These are phyloP conservation scores for Oscheius sp. DNA, from an alignment of 2,888 invertebrate species.

Conservation along the genomic window DNA sequence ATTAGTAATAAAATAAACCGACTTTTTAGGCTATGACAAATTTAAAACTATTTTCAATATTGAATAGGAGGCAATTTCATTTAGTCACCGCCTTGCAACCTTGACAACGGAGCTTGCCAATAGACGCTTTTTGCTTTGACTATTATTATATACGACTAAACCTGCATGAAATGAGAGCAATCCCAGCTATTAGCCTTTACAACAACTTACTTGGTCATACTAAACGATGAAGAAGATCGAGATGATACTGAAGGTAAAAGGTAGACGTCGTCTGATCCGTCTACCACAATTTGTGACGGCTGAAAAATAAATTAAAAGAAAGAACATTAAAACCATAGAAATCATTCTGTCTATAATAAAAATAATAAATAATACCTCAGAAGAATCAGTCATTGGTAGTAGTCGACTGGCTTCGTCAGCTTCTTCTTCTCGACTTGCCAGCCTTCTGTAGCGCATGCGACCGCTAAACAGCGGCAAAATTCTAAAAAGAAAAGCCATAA, in stretches of 20 bases:
- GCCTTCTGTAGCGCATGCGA: conserved; percentile 62
- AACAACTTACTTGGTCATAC: conserved; percentile 54
- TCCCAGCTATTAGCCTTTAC: not conserved
- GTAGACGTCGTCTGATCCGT: conserved; percentile 67
- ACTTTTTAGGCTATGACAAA: not conserved
- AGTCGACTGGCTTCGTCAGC: conserved; percentile 52
- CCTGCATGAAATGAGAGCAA: not conserved
- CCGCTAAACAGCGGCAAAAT: conserved; percentile 25
- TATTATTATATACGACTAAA: not conserved
- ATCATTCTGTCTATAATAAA: not conserved
- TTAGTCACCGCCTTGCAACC: conserved; percentile 4
- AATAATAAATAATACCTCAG: conserved; percentile 39
- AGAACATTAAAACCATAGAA: not conserved
- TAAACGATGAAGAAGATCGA: conserved; percentile 50
- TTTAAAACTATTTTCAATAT: not conserved
- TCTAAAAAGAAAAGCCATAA: not conserved
- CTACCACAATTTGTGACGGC: conserved; percentile 47
- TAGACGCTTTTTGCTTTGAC: not conserved
- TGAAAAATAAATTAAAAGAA: not conserved
- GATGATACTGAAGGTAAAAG: conserved; percentile 62
- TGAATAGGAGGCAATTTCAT: not conserved
- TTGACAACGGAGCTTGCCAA: conserved; percentile 15
- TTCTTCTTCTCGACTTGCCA: conserved; percentile 58
- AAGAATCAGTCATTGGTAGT: conserved; percentile 54
- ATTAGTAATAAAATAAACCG: not conserved